Percentiles rank a stretch among this genome's conserved stretches.
phyloP scores from a whole-genome alignment of 2,797 vertebrate genomes.

The Phalloptychus januarius region DNA sequence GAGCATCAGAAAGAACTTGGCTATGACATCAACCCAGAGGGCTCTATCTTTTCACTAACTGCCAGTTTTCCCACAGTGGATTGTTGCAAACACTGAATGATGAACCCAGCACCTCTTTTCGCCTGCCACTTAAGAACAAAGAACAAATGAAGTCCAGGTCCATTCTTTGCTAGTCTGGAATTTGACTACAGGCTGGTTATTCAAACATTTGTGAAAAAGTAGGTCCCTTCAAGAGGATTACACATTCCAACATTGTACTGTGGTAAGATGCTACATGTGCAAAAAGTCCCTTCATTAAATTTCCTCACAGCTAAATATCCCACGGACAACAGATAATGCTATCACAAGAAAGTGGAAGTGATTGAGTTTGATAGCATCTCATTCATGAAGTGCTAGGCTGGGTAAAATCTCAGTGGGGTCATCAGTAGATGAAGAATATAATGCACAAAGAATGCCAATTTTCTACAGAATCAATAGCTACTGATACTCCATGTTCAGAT shows the following conservation, averaged over 20 bases:
- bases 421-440: not conserved
- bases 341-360: slow-evolving; percentile 8
- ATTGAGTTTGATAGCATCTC: not conserved
- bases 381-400: not conserved
- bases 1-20: slow-evolving; percentile 30
- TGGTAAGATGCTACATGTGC: not conserved
- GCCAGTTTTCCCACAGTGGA: slow-evolving; percentile 43
- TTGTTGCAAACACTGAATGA: slow-evolving; percentile 29
- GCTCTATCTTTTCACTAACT: slow-evolving; percentile 35
- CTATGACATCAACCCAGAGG: slow-evolving; percentile 36
- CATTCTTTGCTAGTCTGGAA: slow-evolving; percentile 39
- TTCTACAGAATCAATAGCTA: not conserved
- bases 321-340: not conserved
- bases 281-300: not conserved
- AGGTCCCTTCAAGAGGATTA: not conserved
- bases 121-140: slow-evolving; percentile 25
- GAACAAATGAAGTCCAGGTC: slow-evolving; percentile 27
- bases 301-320: not conserved
- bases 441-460: not conserved
- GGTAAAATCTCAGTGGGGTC: not conserved
- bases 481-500: not conserved
- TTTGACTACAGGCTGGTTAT: slow-evolving; percentile 14
- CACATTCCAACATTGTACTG: not conserved
- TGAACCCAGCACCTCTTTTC: slow-evolving; percentile 25
- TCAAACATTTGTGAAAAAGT: not conserved